Conservation (phyloP, 1,140 invertebrate genomes). For the Heterodera schachtii region DNA sequence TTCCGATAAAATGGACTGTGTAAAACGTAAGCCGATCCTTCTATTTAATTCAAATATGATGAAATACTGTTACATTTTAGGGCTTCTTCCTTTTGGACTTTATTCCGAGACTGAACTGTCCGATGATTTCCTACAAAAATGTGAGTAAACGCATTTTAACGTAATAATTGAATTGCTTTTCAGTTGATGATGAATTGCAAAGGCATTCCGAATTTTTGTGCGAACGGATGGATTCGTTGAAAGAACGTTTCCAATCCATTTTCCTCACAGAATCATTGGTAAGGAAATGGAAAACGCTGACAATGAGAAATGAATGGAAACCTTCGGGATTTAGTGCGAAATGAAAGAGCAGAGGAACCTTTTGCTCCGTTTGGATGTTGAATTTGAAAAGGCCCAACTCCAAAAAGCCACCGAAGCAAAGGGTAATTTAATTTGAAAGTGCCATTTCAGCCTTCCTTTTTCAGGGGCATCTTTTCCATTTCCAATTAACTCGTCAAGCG, state of each 20-base stretch:
- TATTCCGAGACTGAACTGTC: neutral
- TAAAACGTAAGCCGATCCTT: slow-evolving; percentile 1
- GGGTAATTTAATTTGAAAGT: neutral
- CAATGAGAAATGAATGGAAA: neutral
- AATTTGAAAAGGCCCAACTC: neutral
- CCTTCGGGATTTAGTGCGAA: neutral
- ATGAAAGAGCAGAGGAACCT: neutral
- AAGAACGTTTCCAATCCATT: slow-evolving; percentile 9
- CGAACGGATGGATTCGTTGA: neutral
- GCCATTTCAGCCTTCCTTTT: neutral
- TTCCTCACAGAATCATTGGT: slow-evolving; percentile 3
- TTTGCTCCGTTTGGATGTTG: neutral
- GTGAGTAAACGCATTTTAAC: neutral
- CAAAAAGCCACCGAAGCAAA: neutral
- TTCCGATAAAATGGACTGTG: slow-evolving; percentile 1
- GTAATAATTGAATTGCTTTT: neutral
- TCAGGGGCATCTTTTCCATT: neutral
- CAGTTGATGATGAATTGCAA: slow-evolving; percentile 9
- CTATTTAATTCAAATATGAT: neutral
- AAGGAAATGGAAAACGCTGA: too few relatives aligned
- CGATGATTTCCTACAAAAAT: neutral
- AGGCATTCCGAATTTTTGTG: neutral
- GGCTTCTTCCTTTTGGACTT: slow-evolving; percentile 1
- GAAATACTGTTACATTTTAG: neutral
- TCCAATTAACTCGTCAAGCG: neutral